Percentiles rank a stretch among this genome's conserved stretches.
These are phyloP conservation scores for Paedocypris micromegethes DNA, from an alignment of 2,797 vertebrate genomes.

Conservation along the genomic window DNA sequence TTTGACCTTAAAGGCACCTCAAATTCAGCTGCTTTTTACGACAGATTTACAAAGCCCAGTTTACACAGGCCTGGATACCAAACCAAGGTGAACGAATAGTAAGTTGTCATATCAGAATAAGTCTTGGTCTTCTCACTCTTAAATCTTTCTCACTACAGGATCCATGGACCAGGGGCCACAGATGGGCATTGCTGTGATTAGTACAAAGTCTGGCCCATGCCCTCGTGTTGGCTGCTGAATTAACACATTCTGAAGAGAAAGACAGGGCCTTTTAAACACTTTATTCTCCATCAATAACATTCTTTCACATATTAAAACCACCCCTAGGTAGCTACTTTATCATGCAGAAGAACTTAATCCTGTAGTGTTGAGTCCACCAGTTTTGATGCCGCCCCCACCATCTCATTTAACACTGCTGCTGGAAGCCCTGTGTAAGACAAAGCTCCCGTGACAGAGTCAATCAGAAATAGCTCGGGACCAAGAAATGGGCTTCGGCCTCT, in stretches of 20 bases:
- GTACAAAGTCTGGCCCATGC: slow-evolving; percentile 89
- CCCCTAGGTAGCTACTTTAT: slow-evolving; percentile 99
- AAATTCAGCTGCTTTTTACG: too few relatives aligned
- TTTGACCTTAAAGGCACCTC: too few relatives aligned
- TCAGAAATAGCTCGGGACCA: slow-evolving; percentile 89
- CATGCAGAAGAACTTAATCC: slow-evolving; percentile 99
- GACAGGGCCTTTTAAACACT: slow-evolving; percentile 95
- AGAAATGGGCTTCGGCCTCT: slow-evolving; percentile 75
- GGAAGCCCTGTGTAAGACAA: slow-evolving; percentile 93
- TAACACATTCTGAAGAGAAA: slow-evolving; percentile 99
- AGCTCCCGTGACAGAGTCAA: slow-evolving; percentile 98
- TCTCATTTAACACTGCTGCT: slow-evolving; percentile 75
- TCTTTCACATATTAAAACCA: slow-evolving; percentile 99
- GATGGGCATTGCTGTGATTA: slow-evolving; percentile 98
- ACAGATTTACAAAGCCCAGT: too few relatives aligned
- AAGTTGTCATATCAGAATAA: too few relatives aligned
- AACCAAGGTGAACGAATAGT: too few relatives aligned
- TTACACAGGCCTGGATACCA: too few relatives aligned
- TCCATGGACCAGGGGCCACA: slow-evolving; percentile 82
- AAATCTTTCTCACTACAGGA: too few relatives aligned
- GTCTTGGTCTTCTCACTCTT: too few relatives aligned
- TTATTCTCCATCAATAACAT: slow-evolving; percentile 99
- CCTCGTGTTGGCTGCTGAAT: slow-evolving; percentile 96
- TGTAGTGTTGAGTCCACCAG: slow-evolving; percentile 96
- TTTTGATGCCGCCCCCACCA: slow-evolving; percentile 90